Base-by-base conservation (phyloP, 2,888 invertebrate species). In the Epinotia bilunana region DNA sequence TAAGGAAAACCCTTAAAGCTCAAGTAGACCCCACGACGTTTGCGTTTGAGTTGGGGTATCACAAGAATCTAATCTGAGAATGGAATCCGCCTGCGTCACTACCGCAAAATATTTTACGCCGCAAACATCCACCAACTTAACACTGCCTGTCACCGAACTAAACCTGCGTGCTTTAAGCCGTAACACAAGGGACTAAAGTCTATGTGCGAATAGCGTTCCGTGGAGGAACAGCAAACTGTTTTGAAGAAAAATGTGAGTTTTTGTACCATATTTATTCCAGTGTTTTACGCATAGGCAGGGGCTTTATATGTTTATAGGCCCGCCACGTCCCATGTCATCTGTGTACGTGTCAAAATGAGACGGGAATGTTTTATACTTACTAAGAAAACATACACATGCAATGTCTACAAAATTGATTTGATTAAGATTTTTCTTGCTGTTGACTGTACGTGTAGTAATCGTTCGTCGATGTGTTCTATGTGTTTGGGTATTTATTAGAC, bases 61-160 rank as follows among this genome's bases (percentile, higher is more conserved):
- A 58, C 58, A 43, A 65, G 77, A 76, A 78, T 78, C 77, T 73
- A 78, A 77, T 78, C 78, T 77, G 68, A 64, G 73, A 57, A 76
- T 76, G 75, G 78, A 78, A 78, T 77, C 69, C 65, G 64, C 64
- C 61, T 62, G 43, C 70, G 72, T 69, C 76, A 69, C 67, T 64
- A 72, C 73, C 70, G 74, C 74, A 74, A 65, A 74, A 74, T 70
- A 74, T 74, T 74, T 74, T 53, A 64, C 70, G 61, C 73, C 43
- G 33, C 53, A n/a, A 9, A 53, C 68, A 28, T 20, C 53, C 39
- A 61, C 73, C 57, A 69, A 62, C 39, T 16, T 74, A 55, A 46
- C 43, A 63, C 6, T 55, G 18, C 69, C 69, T 11, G 13, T 46
- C 43, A 23, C 18, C 12, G 46, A 49, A 68, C 18, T 23, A 74